These are phyloP conservation scores for Serinus canaria DNA, from an alignment of 2,113 vertebrate genomes.

Conservation along the genomic window DNA sequence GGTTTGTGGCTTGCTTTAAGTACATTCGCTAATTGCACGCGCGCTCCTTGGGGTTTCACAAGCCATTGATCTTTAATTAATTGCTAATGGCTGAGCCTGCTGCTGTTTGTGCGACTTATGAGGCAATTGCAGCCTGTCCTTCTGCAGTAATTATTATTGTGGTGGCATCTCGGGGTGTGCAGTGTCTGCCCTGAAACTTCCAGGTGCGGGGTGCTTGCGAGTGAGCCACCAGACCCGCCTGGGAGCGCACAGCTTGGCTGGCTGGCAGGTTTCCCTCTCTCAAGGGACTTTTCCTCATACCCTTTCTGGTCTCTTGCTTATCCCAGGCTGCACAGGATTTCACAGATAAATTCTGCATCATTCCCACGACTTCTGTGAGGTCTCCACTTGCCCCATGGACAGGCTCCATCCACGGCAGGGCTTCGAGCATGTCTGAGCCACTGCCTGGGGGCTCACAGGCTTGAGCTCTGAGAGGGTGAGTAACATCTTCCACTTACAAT, in stretches of 20 bases:
- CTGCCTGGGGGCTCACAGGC: background rate
- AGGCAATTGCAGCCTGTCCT: background rate
- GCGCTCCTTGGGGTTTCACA: background rate
- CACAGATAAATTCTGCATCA: background rate
- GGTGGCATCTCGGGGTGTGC: rapidly evolving
- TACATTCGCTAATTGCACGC: background rate
- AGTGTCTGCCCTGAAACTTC: background rate
- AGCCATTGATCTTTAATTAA: background rate
- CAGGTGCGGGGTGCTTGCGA: background rate
- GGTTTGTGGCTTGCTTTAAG: background rate
- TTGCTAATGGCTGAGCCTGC: background rate
- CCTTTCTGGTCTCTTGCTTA: background rate
- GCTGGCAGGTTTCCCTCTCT: background rate
- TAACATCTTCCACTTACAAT: background rate
- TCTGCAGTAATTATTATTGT: background rate
- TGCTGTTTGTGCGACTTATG: background rate
- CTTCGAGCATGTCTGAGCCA: background rate
- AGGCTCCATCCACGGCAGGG: background rate
- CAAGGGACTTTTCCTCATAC: background rate
- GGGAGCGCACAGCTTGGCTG: background rate
- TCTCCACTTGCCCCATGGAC: background rate
- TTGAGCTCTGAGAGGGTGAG: background rate
- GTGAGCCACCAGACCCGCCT: background rate
- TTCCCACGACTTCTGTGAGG: background rate
- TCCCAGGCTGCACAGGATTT: background rate